These are phyloP conservation scores for Austrofundulus limnaeus DNA, from an alignment of 2,113 vertebrate species.

Conservation along the genomic window DNA sequence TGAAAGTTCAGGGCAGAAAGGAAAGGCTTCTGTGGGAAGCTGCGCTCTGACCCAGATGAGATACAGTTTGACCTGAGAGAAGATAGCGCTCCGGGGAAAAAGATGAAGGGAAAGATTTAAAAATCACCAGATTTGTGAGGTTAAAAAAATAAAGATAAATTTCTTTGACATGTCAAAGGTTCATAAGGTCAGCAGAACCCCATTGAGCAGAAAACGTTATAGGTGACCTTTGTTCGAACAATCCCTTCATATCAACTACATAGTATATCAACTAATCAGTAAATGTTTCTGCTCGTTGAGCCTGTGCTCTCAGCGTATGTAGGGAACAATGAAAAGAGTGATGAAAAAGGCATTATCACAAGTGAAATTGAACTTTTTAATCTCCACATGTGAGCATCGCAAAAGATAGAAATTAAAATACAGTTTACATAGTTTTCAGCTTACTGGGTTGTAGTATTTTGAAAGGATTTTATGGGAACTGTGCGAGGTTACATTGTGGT, in stretches of 20 bases:
- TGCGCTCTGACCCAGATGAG: constrained; percentile 71
- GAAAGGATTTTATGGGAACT: background rate
- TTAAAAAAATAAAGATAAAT: constrained; percentile 31
- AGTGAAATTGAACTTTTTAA: background rate
- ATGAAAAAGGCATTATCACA: constrained; percentile 25
- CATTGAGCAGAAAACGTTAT: background rate
- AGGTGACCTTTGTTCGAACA: constrained; percentile 14
- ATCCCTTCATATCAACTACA: constrained; percentile 28
- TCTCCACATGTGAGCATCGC: background rate
- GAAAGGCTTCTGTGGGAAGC: constrained; percentile 52
- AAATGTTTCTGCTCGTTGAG: constrained; percentile 35
- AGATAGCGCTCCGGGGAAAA: constrained; percentile 33
- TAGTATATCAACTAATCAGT: constrained; percentile 48
- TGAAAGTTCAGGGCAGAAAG: constrained; percentile 22
- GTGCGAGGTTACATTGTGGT: background rate
- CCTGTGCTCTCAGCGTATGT: constrained; percentile 33
- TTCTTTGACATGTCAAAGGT: constrained; percentile 42
- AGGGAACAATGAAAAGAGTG: constrained; percentile 26
- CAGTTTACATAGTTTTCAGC: background rate
- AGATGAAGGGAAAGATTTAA: constrained; percentile 26
- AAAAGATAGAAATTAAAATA: background rate
- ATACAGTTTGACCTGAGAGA: constrained; percentile 45
- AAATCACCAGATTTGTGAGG: constrained; percentile 24
- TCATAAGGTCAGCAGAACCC: constrained; percentile 18
- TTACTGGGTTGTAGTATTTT: constrained; percentile 2